phyloP scores from a whole-genome alignment of 1,140 invertebrate genomes.

The Brachionus calyciflorus region DNA sequence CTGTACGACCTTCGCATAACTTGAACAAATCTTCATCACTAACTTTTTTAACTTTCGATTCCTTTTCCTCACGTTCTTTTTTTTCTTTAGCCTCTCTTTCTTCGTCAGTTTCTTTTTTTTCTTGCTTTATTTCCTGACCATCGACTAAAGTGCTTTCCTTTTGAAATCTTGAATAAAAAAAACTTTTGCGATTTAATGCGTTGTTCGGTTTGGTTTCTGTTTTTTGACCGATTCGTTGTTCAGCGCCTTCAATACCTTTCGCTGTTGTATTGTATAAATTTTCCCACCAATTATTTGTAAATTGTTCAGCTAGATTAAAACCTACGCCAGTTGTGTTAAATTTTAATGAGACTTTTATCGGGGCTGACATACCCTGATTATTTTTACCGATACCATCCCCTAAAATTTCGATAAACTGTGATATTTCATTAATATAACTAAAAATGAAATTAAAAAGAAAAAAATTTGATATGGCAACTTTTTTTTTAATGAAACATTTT shows the following conservation, averaged over 20 bases:
- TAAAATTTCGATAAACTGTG: no score
- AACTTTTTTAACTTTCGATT: slow-evolving; percentile 51
- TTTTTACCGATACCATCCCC: slow-evolving; percentile 24
- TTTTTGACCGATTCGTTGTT: not conserved
- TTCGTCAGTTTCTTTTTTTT: not conserved
- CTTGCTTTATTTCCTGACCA: not conserved
- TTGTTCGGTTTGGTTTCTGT: not conserved
- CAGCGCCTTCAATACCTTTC: not conserved
- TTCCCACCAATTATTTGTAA: slow-evolving; percentile 45
- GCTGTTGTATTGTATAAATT: slow-evolving; percentile 23
- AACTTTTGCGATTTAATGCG: slow-evolving; percentile 12
- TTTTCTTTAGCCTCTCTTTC: slow-evolving; percentile 9
- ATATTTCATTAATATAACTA: no score
- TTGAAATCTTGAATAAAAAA: slow-evolving; percentile 26
- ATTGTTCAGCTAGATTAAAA: slow-evolving; percentile 31
- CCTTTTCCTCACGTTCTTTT: not conserved
- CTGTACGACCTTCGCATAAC: slow-evolving; percentile 73
- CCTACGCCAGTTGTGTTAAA: slow-evolving; percentile 20
- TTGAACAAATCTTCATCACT: slow-evolving; percentile 75
- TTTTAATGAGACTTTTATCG: slow-evolving; percentile 5
- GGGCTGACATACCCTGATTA: slow-evolving; percentile 6
- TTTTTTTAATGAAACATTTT: no score
- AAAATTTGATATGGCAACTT: no score
- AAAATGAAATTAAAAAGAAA: no score
- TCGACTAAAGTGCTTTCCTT: not conserved